Evolutionary conservation across 2,797 vertebrate species (phyloP).

Genomic region (Onychomys leucogaster): DNA sequence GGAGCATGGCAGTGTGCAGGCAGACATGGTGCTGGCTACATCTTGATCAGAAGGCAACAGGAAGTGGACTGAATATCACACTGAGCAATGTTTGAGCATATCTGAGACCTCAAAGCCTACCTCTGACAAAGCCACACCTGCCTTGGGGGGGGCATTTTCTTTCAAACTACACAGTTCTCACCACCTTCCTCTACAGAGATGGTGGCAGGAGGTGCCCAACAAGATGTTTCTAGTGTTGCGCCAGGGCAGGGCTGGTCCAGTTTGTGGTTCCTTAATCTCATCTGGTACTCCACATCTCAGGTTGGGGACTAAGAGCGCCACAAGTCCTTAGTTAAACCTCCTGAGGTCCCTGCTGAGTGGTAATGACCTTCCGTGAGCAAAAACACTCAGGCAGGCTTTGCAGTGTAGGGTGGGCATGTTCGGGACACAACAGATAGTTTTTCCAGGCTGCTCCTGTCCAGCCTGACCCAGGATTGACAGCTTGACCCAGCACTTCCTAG

Average conservation of each 20-base stretch:
- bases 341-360: neutral
- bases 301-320: constrained; percentile 35
- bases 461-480: neutral
- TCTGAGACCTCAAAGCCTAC: neutral
- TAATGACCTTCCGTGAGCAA: neutral
- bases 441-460: neutral
- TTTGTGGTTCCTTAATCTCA: neutral
- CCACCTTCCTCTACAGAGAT: neutral
- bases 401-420: neutral
- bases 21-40: neutral
- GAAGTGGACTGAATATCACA: neutral
- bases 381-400: neutral
- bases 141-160: neutral
- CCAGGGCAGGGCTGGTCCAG: neutral
- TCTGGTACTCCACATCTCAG: constrained; percentile 62
- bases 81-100: neutral
- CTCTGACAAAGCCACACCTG: neutral
- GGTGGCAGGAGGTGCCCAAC: neutral
- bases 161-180: neutral
- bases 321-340: constrained; percentile 77
- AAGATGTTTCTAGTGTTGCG: neutral
- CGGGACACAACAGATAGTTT: neutral
- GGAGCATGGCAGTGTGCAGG: neutral
- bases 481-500: neutral
- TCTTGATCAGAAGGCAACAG: neutral